Evolutionary conservation across 2,797 vertebrate species (phyloP), one percentile per base, ranked within the genome.

Genomic region (Sebastes kiyomatsui): DNA sequence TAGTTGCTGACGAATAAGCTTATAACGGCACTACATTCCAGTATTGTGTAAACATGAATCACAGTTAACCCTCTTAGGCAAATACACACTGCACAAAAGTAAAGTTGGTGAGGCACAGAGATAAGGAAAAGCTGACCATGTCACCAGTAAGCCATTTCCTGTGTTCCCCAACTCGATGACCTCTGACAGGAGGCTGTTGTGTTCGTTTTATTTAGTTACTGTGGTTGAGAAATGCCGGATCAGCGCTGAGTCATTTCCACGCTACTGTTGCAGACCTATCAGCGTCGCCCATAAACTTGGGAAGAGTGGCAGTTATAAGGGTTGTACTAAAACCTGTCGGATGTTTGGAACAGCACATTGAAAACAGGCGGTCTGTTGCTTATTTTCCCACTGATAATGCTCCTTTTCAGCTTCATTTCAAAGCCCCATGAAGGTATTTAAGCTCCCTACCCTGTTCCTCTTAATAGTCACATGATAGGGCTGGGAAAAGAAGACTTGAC

Each of bases 381-480:
- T 7, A 2, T 62, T 78, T 85, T 55, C 33, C 18, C 6, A 56
- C 12, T 20, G 72, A 77, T 56, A 1, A 27, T 38, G 4, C 1
- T 2, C 3, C 9, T 62, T 79, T 78, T 18, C 8, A 32, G 30
- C 30, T 67, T 52, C 4, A 16, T 52, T 75, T 83, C 14, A 67
- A 73, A 67, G 58, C 54, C 35, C 13, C 2, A 13, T n/a, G 20
- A n/a, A 12, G 69, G 14, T n/a, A 1, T 67, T 75, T 67, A 32
- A 82, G 30, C 75, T 38, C 32, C n/a, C 23, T 14, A 3, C 73
- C 23, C 32, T 85, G 80, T 93, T 95, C 92, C 89, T 92, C 87
- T 87, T 88, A 75, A 46, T 12, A 56, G 86, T 94, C 94, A 93
- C 86, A 91, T 94, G 93, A 91, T 32, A 22, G 28, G 5, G 33